Evolutionary conservation across 2,797 vertebrate genomes (phyloP).

Genomic region (Hoplostethus atlanticus): DNA sequence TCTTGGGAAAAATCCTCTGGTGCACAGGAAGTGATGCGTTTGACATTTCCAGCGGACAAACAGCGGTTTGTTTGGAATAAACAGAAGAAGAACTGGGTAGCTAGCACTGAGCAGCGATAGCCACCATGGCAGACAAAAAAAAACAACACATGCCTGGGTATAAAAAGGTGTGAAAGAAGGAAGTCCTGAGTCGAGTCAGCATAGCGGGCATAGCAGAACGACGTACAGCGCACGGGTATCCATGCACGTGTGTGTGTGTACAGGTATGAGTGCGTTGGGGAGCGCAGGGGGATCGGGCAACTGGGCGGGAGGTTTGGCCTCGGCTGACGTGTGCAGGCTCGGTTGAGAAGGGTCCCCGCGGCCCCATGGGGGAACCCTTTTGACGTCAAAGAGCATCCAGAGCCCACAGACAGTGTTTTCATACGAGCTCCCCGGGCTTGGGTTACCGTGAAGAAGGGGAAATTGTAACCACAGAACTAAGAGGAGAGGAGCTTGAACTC

Average conservation of each 20-base stretch:
- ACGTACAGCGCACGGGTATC: not conserved
- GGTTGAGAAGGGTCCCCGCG: conserved; percentile 68
- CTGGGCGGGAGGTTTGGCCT: conserved; percentile 38
- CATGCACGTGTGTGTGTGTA: not conserved
- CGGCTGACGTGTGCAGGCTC: conserved; percentile 62
- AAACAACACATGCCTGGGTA: not conserved
- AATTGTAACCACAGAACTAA: conserved; percentile 76
- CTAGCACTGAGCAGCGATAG: no score
- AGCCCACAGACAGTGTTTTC: conserved; percentile 76
- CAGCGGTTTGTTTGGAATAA: no score
- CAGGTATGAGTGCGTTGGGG: not conserved
- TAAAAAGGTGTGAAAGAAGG: not conserved
- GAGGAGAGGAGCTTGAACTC: conserved; percentile 53
- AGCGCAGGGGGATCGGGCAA: conserved; percentile 38
- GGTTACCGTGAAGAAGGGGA: conserved; percentile 76
- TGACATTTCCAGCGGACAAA: no score
- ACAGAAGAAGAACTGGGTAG: no score
- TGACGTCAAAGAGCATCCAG: conserved; percentile 78
- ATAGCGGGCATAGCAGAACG: not conserved
- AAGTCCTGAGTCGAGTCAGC: conserved; percentile 12
- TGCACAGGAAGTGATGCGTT: no score
- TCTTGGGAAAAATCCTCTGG: no score
- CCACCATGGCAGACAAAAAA: no score
- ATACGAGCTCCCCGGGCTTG: conserved; percentile 67
- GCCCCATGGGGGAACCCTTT: conserved; percentile 75